These are phyloP conservation scores for Drosophila albomicans DNA, from an alignment of 1,140 invertebrate species.

Conservation along the genomic window DNA sequence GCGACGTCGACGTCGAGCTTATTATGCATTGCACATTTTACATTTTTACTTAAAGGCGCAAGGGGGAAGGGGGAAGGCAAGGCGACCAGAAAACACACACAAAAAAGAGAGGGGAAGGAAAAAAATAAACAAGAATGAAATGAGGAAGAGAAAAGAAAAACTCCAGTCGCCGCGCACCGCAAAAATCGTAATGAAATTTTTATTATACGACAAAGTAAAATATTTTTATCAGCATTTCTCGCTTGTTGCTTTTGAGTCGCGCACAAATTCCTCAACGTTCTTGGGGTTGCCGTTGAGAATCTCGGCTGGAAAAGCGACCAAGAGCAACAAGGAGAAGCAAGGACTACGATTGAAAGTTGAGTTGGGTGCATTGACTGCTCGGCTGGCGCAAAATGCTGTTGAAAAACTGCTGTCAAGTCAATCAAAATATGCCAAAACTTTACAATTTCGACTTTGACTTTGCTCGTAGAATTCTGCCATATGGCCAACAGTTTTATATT, in stretches of 20 bases:
- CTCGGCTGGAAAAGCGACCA: neutral
- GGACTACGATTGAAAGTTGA: neutral
- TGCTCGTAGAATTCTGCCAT: conserved; percentile 31
- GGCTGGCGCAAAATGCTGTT: neutral
- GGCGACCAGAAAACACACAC: neutral
- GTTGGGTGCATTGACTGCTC: neutral
- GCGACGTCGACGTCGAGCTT: conserved; percentile 57
- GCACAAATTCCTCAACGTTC: conserved; percentile 56
- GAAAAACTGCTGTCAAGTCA: conserved; percentile 67
- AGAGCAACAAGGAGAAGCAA: neutral
- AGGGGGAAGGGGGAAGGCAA: neutral
- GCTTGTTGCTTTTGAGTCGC: conserved; percentile 73
- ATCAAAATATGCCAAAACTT: conserved; percentile 76
- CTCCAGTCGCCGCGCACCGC: conserved; percentile 58
- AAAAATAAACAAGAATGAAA: conserved; percentile 9
- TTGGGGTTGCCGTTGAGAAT: conserved; percentile 28
- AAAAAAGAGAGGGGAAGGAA: conserved; percentile 12
- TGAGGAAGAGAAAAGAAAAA: conserved; percentile 22
- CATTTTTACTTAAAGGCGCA: conserved; percentile 66
- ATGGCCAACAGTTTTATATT: conserved; percentile 61
- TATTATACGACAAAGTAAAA: conserved; percentile 83
- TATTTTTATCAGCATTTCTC: conserved; percentile 82
- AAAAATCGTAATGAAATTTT: conserved; percentile 84
- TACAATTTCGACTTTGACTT: conserved; percentile 41
- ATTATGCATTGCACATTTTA: conserved; percentile 83